Evolutionary conservation across 2,797 vertebrate species (phyloP), one percentile per base, ranked within the genome.

Genomic region (Urophycis tenuis): DNA sequence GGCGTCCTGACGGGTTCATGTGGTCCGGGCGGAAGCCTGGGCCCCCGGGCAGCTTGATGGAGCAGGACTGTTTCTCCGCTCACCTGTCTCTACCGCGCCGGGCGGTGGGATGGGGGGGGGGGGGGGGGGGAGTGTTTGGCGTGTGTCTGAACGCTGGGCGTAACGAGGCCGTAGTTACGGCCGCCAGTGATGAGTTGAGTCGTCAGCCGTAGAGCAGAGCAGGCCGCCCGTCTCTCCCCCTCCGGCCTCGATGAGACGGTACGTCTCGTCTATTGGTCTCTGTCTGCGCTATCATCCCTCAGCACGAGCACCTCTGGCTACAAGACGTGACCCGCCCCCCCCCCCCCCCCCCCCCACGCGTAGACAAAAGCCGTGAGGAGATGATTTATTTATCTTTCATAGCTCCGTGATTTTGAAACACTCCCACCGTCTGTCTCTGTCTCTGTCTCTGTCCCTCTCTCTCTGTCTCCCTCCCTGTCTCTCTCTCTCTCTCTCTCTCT

Each of bases 311-410:
- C 87, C 85, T 86, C 87, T 81, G 87, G n/a, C n/a, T n/a, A n/a
- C n/a, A n/a, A n/a, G n/a, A n/a, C n/a, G n/a, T n/a, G n/a, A n/a
- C n/a, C n/a, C n/a, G n/a, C n/a, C n/a, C n/a, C n/a, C n/a, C n/a
- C n/a, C n/a, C n/a, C n/a, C n/a, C n/a, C n/a, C 77, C 36, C 74
- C 84, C 89, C 80, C 76, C 78, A 78, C 79, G 88, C 85, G 74
- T 81, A 86, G 89, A 90, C 67, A 30, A 30, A 69, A 79, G 82
- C 85, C 71, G 72, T 49, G 0, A 88, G 92, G 90, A 92, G 90
- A 92, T 91, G 77, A 90, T 90, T 92, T 88, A 86, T 87, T 87
- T 88, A 91, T 92, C 89, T 87, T 92, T 88, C 91, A 90, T 87
- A 84, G 87, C 82, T 87, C 84, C 71, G 77, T 90, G 89, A 89